Percentiles rank a stretch among this genome's conserved stretches.
These are phyloP conservation scores for Oceanodroma leucorhoa DNA, from an alignment of 2,797 vertebrate genomes.

Conservation along the genomic window DNA sequence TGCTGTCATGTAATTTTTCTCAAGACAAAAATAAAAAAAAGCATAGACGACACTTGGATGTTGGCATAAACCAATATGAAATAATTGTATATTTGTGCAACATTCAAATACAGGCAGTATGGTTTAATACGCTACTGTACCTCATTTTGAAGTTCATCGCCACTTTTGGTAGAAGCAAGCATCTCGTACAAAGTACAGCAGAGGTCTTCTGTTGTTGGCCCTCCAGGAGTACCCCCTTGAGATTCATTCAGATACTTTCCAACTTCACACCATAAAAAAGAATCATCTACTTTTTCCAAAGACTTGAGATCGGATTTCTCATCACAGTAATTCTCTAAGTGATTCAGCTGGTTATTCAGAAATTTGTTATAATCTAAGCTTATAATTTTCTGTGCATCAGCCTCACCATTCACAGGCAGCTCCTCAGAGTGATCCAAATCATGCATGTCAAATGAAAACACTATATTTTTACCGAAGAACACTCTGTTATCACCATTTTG, in stretches of 20 bases:
- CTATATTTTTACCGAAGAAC: constrained; percentile 87
- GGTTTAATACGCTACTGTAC: constrained; percentile 70
- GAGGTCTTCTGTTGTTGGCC: constrained; percentile 89
- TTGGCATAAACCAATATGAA: neutral
- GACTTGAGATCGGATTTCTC: constrained; percentile 44
- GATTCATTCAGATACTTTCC: constrained; percentile 85
- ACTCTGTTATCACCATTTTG: constrained; percentile 50
- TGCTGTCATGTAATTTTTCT: neutral
- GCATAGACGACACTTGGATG: neutral
- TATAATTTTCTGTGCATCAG: constrained; percentile 66
- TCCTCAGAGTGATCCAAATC: constrained; percentile 85
- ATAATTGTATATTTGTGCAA: neutral
- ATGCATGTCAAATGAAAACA: constrained; percentile 91
- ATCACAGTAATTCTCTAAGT: constrained; percentile 64
- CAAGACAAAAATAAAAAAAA: neutral
- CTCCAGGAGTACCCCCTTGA: constrained; percentile 81
- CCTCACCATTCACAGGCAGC: constrained; percentile 75
- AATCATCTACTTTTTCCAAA: constrained; percentile 74
- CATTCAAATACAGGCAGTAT: neutral
- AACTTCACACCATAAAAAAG: constrained; percentile 87
- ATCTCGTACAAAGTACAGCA: constrained; percentile 94
- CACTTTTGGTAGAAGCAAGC: constrained; percentile 89
- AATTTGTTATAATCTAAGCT: constrained; percentile 87
- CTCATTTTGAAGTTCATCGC: constrained; percentile 97
- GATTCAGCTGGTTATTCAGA: constrained; percentile 80